Evolutionary conservation across 2,797 vertebrate genomes (phyloP).

Genomic region (Micropoecilia bifurca): DNA sequence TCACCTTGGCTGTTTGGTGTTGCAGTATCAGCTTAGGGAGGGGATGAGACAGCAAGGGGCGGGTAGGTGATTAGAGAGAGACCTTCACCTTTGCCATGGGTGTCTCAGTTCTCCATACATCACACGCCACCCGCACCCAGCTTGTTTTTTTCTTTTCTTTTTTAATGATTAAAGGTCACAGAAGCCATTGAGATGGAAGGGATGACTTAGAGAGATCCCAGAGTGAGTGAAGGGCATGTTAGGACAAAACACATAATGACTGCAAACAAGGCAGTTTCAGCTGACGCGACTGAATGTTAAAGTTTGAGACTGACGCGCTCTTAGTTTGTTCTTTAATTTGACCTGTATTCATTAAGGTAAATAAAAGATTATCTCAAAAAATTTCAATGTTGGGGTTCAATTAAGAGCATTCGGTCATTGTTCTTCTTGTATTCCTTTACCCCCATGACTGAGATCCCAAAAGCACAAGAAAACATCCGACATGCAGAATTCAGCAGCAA

Average conservation of each 20-base stretch:
- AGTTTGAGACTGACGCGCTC: neutral
- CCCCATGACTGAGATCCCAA: constrained; percentile 57
- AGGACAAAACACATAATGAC: constrained; percentile 14
- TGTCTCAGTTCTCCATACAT: constrained; percentile 66
- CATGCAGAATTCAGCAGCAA: neutral
- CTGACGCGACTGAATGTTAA: constrained; percentile 18
- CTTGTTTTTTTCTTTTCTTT: constrained; percentile 13
- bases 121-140: constrained; percentile 46
- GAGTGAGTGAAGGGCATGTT: constrained; percentile 14
- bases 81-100: constrained; percentile 60
- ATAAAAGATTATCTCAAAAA: constrained; percentile 14
- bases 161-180: constrained; percentile 22
- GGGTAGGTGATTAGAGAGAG: constrained; percentile 56
- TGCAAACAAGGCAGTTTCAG: constrained; percentile 16
- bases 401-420: constrained; percentile 30
- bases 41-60: constrained; percentile 57
- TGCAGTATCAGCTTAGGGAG: constrained; percentile 57
- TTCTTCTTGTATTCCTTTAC: constrained; percentile 27
- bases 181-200: constrained; percentile 35
- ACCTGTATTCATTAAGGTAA: constrained; percentile 20
- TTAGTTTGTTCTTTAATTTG: constrained; percentile 11
- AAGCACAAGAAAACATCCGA: constrained; percentile 27
- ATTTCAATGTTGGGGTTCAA: constrained; percentile 6
- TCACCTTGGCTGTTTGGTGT: constrained; percentile 78
- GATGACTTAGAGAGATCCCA: constrained; percentile 26